Evolutionary conservation across 2,113 vertebrate species (phyloP), one percentile per base, ranked within the genome.

Genomic region (Notothenia coriiceps): DNA sequence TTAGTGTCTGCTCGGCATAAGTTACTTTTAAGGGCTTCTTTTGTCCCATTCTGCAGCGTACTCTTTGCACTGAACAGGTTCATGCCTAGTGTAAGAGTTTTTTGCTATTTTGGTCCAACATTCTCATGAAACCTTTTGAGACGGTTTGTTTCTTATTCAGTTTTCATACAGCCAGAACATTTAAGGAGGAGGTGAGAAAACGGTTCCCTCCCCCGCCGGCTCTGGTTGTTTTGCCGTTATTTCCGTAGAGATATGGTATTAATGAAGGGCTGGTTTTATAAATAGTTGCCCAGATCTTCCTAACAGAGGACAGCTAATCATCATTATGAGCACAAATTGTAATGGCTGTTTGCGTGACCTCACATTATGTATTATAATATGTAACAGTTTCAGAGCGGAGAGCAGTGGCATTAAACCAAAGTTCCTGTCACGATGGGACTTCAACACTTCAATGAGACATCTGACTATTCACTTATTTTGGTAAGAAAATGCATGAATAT

Each of bases 131-230:
- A 72, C 43, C 13, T 18, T 33, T 46, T 22, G 47, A 68, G 14
- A 75, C 66, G 5, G 11, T 74, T 66, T 61, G 66, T n/a, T 61
- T 69, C 63, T 65, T 57, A 87, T 71, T 63, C 62, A 77, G 17
- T 80, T 86, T 63, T 69, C 51, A 12, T 60, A 18, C 64, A 40
- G 47, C 56, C 12, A 69, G 72, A 82, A 88, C 83, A 82, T 90
- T 73, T 73, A 81, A 82, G 78, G 78, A 70, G 80, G 85, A 77
- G 77, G 86, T 84, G 83, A 74, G 86, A 90, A 84, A 85, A 76
- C 29, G 0, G 56, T 60, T 61, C 40, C 63, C 35, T 69, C 51
- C n/a, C 67, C 56, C 1, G 51, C 44, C 40, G 59, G 46, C 55
- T 67, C 60, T 15, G 18, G 5, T 62, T 52, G 56, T 81, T 67